Conservation (phyloP, 2,113 vertebrate genomes). For the Cyrtonyx montezumae region DNA sequence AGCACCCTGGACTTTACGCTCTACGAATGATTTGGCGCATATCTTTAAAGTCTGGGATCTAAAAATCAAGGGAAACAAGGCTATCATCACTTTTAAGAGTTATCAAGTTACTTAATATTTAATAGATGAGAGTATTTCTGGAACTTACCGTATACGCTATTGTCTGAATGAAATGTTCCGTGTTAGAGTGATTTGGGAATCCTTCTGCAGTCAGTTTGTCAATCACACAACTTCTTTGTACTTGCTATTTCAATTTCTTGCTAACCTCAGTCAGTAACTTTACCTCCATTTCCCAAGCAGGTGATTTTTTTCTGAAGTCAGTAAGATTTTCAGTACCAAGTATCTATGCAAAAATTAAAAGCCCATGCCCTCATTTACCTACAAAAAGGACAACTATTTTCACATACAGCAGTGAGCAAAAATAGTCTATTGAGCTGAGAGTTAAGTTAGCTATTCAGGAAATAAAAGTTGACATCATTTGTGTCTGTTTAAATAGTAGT, state of each 20-base stretch:
- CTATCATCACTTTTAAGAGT: not conserved
- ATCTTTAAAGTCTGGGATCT: not conserved
- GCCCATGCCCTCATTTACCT: not conserved
- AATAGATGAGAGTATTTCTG: not conserved
- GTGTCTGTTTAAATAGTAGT: not conserved
- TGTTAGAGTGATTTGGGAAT: not conserved
- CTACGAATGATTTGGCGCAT: not conserved
- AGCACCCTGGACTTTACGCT: not conserved
- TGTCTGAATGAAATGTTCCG: not conserved
- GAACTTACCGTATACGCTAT: not conserved
- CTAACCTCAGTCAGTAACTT: not conserved
- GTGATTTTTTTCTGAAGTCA: not conserved
- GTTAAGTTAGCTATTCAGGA: not conserved
- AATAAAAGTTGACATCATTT: not conserved
- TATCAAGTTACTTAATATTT: not conserved
- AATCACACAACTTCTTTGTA: not conserved
- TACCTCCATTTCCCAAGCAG: not conserved
- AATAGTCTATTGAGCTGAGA: not conserved
- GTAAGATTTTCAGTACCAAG: not conserved
- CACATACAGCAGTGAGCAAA: not conserved
- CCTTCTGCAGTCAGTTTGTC: not conserved
- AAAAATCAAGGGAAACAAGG: not conserved
- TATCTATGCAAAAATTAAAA: not conserved
- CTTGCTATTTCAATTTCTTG: not conserved
- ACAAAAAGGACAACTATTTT: not conserved